A percentile compares a stretch with the other conserved stretches of the same genome.
These are phyloP conservation scores for Platanista minor DNA, from an alignment of 2,113 vertebrate genomes.

Conservation along the genomic window DNA sequence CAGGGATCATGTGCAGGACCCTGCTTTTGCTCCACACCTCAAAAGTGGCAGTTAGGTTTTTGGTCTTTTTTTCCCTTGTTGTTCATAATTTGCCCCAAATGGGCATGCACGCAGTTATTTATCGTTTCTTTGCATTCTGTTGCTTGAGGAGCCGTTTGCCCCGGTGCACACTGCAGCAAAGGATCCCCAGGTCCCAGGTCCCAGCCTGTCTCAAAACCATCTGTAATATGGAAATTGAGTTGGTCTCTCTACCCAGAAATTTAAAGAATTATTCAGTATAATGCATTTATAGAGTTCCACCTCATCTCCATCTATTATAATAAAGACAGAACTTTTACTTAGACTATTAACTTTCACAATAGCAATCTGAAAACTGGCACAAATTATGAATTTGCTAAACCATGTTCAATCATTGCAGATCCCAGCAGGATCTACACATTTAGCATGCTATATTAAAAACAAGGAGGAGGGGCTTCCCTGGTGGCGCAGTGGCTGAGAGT, in stretches of 20 bases:
- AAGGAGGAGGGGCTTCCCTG: background rate
- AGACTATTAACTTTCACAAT: slow-evolving; percentile 17
- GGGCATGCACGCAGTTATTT: background rate
- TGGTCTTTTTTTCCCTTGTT: background rate
- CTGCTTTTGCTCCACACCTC: background rate
- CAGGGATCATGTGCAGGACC: background rate
- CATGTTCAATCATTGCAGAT: background rate
- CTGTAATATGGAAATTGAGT: background rate
- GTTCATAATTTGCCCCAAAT: background rate
- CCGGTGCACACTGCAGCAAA: background rate
- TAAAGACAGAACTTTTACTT: background rate
- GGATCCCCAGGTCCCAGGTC: background rate
- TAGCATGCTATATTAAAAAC: background rate
- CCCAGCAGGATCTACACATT: background rate
- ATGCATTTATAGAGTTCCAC: background rate
- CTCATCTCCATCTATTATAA: background rate
- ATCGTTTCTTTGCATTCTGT: background rate
- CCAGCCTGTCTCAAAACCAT: background rate
- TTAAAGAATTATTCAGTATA: background rate
- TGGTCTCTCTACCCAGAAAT: background rate
- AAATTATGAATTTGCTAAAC: background rate
- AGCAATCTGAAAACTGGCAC: background rate
- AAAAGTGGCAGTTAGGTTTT: background rate
- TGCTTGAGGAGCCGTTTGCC: background rate
- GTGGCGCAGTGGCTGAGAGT: no score